These are phyloP conservation scores for Hypselothyrea guttata DNA, from an alignment of 2,888 invertebrate genomes.

Conservation along the genomic window DNA sequence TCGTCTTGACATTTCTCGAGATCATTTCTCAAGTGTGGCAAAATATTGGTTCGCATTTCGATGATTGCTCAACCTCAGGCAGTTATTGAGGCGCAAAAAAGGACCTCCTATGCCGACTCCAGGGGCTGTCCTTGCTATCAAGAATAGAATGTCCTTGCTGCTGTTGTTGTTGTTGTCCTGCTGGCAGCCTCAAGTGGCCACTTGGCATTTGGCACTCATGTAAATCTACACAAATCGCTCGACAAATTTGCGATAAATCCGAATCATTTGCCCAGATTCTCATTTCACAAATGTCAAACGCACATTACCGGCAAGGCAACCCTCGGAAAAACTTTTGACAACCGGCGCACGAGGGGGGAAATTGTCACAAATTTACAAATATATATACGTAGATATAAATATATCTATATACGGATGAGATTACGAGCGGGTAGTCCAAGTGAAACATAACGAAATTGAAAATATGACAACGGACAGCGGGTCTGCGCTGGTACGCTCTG, in stretches of 20 bases:
- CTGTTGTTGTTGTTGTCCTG: slow-evolving; percentile 18
- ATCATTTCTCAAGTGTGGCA: slow-evolving; percentile 10
- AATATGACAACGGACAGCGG: slow-evolving; percentile 66
- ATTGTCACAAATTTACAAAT: slow-evolving; percentile 3
- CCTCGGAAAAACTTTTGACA: slow-evolving; percentile 53
- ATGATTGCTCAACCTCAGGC: slow-evolving; percentile 36
- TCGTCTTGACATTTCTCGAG: slow-evolving; percentile 13
- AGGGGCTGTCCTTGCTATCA: too few species aligned
- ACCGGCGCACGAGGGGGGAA: slow-evolving; percentile 11
- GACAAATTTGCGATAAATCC: slow-evolving; percentile 75
- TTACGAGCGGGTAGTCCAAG: slow-evolving; percentile 37
- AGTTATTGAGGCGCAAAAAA: background rate
- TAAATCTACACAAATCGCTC: slow-evolving; percentile 73
- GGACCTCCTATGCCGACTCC: slow-evolving; percentile 23
- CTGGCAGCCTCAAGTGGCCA: slow-evolving; percentile 66
- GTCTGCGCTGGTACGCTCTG: slow-evolving; percentile 3
- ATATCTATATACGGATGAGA: slow-evolving; percentile 22
- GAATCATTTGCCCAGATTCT: slow-evolving; percentile 76
- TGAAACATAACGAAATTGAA: slow-evolving; percentile 68
- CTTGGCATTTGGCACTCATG: slow-evolving; percentile 75
- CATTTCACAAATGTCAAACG: slow-evolving; percentile 75
- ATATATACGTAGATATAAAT: too few species aligned
- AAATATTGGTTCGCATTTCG: slow-evolving; percentile 21
- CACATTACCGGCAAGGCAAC: slow-evolving; percentile 67
- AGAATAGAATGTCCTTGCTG: too few species aligned